phyloP scores from a whole-genome alignment of 2,888 invertebrate genomes.

The Apodemia zela region DNA sequence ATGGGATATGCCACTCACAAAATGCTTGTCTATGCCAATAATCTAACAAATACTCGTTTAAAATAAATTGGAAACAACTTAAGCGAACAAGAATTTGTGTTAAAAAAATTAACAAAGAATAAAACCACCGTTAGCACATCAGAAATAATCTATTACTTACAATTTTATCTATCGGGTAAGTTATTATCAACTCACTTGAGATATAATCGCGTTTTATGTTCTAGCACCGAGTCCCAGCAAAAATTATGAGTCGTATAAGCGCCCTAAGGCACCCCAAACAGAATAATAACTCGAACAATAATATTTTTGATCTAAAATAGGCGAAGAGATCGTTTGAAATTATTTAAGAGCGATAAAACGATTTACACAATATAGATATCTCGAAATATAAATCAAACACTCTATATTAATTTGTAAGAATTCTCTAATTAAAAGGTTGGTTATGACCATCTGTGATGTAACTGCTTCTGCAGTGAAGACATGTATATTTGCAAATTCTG shows the following conservation, averaged over 20 bases:
- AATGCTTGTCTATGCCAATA: no score
- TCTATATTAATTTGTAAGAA: no score
- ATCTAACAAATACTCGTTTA: no score
- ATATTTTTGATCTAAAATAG: slow-evolving; percentile 64
- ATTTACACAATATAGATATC: slow-evolving; percentile 23
- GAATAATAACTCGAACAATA: slow-evolving; percentile 67
- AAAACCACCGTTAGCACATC: slow-evolving; percentile 56
- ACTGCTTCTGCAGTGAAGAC: no score
- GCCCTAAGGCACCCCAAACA: slow-evolving; percentile 70
- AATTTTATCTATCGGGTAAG: slow-evolving; percentile 63
- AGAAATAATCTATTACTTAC: slow-evolving; percentile 66
- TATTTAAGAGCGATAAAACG: slow-evolving; percentile 47
- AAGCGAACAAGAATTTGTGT: no score
- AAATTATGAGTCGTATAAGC: slow-evolving; percentile 69
- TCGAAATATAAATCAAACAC: no score
- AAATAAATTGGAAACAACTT: no score
- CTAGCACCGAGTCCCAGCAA: slow-evolving; percentile 76
- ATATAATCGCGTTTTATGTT: slow-evolving; percentile 77
- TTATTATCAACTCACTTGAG: slow-evolving; percentile 69
- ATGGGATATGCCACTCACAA: no score
- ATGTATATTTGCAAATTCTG: no score
- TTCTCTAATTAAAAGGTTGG: no score
- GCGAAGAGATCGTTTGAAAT: slow-evolving; percentile 55
- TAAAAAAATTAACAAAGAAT: slow-evolving; percentile 35
- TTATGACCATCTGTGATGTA: no score